Evolutionary conservation across 2,888 invertebrate species (phyloP), one percentile per base, ranked within the genome.

Genomic region (Odiellus spinosus): DNA sequence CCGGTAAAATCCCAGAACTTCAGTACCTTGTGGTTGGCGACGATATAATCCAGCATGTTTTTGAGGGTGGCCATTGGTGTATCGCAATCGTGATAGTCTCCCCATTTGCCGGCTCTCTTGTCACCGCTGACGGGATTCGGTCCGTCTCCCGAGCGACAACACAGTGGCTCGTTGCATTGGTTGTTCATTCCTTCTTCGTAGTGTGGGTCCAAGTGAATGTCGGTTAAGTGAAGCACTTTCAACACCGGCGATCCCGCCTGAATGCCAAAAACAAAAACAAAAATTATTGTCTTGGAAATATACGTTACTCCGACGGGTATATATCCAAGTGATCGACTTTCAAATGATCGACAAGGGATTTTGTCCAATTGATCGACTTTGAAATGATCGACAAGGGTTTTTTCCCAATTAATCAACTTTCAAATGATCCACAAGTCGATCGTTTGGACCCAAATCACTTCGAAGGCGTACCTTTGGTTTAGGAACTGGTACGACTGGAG

Each of bases 71-170:
- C 74, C 67, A 74, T 67, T 0, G 87, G 83, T 1, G 76, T 68
- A 62, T 88, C 87, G 59, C 87, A 88, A 47, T 73, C 67, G 45
- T 79, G 71, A 56, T 80, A 82, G 61, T 82, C 81, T 2, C 86
- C 86, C 83, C 84, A 87, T 57, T 70, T 75, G 0, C 85, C 84
- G 0, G 86, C 84, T 12, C 40, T 42, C 21, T 48, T 38, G 5
- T 26, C 26, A 5, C 15, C 18, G 32, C 46, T 47, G 4, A 58
- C 53, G 3, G 45, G 21, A 0, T 71, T 65, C n/a, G 38, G 35
- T n/a, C 63, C 62, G 1, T 71, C 71, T 59, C 75, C 74, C 14
- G 56, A 62, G 46, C 82, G 73, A 61, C 88, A 90, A 61, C 88
- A 90, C 4, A 79, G 68, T 1, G 84, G 82, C 55, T 80, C 78